Base-by-base conservation (phyloP, 1,140 invertebrate genomes). In the Drosophila ercepeae region DNA sequence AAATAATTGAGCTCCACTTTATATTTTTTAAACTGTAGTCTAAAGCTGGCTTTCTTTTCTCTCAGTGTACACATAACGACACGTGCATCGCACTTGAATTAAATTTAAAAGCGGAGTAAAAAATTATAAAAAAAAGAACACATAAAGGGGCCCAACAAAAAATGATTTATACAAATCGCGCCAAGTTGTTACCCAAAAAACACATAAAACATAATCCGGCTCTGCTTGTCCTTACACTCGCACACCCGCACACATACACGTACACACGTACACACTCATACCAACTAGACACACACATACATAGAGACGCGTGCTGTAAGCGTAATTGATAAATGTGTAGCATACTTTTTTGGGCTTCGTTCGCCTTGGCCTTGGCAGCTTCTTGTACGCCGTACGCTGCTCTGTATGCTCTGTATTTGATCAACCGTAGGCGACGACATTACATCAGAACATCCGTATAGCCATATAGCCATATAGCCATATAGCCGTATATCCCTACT, bases 281-380 rank as follows among this genome's bases (percentile, higher is more conserved):
- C 32, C 29, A 64, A 50, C 14, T 18, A 25, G 1, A 14, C 41
- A 45, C 14, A 34, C 41, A 67, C 32, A 76, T 36, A 72, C 36
- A 63, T 18, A 74, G 59, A 53, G 51, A 46, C 29, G 51, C 48
- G 42, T 73, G 69, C 57, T 42, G 68, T 72, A 49, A 63, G 69
- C 69, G 69, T 74, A 67, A 67, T 67, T 67, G 64, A 67, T 67
- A 74, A 74, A 74, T 73, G 69, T 84, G 76, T 84, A 84, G 81
- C 79, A 79, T 84, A 86, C 81, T 84, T 86, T 84, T 57, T 84
- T 84, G 79, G 81, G 79, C 79, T 86, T 84, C 72, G 72, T 63
- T 75, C 65, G 75, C 72, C 64, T 78, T 72, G 69, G 75, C 72
- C 64, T 78, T 72, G 69, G 42, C 69, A 72, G 69, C 69, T 72